Percentiles rank a stretch among this genome's conserved stretches.
Evolutionary conservation across 2,888 invertebrate species (phyloP).

Genomic region (Endotricha flammealis): DNA sequence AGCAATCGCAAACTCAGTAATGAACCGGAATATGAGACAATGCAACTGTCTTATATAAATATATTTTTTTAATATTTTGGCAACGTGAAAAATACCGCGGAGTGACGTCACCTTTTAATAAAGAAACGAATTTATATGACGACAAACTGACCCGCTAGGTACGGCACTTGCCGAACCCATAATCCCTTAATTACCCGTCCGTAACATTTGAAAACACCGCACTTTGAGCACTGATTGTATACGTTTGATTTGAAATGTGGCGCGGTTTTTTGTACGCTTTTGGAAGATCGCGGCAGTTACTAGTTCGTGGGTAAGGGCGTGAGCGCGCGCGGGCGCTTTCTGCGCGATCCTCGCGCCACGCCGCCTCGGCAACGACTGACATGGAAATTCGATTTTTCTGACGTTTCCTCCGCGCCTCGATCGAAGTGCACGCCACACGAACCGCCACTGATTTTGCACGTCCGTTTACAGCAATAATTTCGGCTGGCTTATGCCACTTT

Average conservation of each 20-base stretch:
- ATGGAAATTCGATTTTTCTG: slow-evolving; percentile 78
- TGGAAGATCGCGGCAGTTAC: slow-evolving; percentile 21
- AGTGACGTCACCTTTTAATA: slow-evolving; percentile 74
- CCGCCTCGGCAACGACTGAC: slow-evolving; percentile 73
- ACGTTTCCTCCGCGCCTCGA: slow-evolving; percentile 78
- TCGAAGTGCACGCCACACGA: slow-evolving; percentile 73
- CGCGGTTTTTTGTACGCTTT: slow-evolving; percentile 31
- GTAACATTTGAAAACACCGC: slow-evolving; percentile 32
- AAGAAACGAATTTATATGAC: slow-evolving; percentile 62
- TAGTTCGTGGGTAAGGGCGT: slow-evolving; percentile 26
- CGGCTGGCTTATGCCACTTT: slow-evolving; percentile 55
- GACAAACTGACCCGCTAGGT: slow-evolving; percentile 53
- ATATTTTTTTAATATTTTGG: slow-evolving; percentile 11
- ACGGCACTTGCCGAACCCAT: slow-evolving; percentile 56
- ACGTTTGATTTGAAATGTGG: slow-evolving; percentile 22
- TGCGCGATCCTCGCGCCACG: slow-evolving; percentile 68
- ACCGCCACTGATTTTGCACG: slow-evolving; percentile 70
- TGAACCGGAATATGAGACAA: slow-evolving; percentile 46
- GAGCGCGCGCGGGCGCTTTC: slow-evolving; percentile 64
- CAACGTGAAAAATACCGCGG: slow-evolving; percentile 47
- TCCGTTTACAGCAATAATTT: slow-evolving; percentile 54
- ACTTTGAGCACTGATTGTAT: slow-evolving; percentile 36
- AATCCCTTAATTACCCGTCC: slow-evolving; percentile 61
- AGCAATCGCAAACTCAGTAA: slow-evolving; percentile 26
- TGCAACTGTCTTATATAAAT: slow-evolving; percentile 39